Evolutionary conservation across 2,888 invertebrate genomes (phyloP), one percentile per base, ranked within the genome.

Genomic region (Catonia carolina): DNA sequence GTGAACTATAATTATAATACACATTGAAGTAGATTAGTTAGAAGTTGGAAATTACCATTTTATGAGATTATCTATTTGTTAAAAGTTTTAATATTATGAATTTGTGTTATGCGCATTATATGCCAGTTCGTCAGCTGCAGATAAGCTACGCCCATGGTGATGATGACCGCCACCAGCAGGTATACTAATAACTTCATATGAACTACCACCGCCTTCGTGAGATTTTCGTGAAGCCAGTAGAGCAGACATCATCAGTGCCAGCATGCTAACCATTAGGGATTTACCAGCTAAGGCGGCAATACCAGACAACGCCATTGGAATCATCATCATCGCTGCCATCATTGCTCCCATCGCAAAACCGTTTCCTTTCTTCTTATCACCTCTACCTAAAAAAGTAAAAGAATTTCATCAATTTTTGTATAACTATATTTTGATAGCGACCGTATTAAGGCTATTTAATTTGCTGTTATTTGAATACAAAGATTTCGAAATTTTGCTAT

Each of bases 181-280:
- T 64, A 89, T 89, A 36, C 87, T 83, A 7, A 89, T 85, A 58
- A 89, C 87, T 73, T 89, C 89, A 67, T 89, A 89, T 0, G 89
- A 88, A 10, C 87, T 48, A 42, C 27, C 52, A 12, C 47, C 39
- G 1, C 63, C 67, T 15, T 50, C 63, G 36, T 66, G 50, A 1
- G 51, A 67, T 35, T 52, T 31, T 41, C 55, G 56, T 52, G 89
- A 73, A 0, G 89, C 89, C 55, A 89, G 78, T 60, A 89, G 82
- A 0, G 84, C 86, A 0, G 90, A 86, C 0, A 90, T 73, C 63
- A 89, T 81, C 0, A 90, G 75, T 0, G 90, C 88, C 80, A 90
- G 83, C 61, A 90, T 70, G 5, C 86, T 88, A 0, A 89, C 86
- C 84, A 89, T 85, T 18, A 90, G 70, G 0, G 90, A 90, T 69